These are phyloP conservation scores for Pygathrix nemaeus DNA, from an alignment of 2,113 vertebrate species.

Conservation along the genomic window DNA sequence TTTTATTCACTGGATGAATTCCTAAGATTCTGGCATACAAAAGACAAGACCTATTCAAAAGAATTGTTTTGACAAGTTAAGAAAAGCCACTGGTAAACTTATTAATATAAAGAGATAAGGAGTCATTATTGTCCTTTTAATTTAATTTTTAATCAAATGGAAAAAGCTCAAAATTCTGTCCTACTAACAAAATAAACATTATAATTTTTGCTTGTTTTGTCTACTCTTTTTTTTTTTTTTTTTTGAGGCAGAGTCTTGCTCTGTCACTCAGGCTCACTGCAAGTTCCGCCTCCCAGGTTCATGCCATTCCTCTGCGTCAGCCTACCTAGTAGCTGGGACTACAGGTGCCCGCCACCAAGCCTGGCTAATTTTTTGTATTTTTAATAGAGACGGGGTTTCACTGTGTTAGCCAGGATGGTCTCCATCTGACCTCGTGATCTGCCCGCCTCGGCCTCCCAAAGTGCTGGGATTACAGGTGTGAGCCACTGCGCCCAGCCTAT, in stretches of 20 bases:
- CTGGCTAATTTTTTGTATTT: too few species aligned
- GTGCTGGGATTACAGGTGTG: too few species aligned
- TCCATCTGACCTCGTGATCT: too few species aligned
- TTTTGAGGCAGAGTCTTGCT: too few species aligned
- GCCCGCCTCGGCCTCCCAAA: too few species aligned
- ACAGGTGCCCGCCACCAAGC: too few species aligned
- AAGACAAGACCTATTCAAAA: neutral
- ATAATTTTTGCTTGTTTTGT: neutral
- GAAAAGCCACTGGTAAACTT: neutral
- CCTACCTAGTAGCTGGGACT: too few species aligned
- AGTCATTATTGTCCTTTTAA: neutral
- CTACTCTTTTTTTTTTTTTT: neutral
- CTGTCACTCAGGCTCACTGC: too few species aligned
- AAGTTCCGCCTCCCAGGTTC: too few species aligned
- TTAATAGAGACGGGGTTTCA: too few species aligned
- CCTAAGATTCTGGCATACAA: neutral
- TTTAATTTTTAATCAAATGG: conserved; percentile 4
- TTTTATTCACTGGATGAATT: neutral
- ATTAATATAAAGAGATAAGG: neutral
- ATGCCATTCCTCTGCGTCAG: too few species aligned
- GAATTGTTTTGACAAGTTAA: conserved; percentile 12
- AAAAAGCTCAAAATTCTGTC: neutral
- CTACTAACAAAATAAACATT: neutral
- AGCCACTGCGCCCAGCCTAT: neutral
- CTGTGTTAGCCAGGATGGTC: too few species aligned